Conservation (phyloP, 2,113 vertebrate species). For the Lycaon pictus region DNA sequence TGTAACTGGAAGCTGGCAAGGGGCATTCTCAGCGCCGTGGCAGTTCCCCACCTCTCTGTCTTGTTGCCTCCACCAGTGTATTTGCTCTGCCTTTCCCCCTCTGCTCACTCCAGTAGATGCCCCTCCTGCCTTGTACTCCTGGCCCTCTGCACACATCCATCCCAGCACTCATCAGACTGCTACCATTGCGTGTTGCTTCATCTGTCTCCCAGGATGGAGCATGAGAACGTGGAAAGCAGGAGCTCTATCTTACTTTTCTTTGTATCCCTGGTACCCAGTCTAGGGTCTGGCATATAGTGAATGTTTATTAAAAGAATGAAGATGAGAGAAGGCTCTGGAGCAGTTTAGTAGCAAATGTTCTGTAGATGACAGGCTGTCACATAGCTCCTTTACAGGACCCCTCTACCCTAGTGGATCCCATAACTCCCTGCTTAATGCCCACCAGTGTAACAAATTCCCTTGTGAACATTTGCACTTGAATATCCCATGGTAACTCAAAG, state of each 20-base stretch:
- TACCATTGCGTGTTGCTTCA: not conserved
- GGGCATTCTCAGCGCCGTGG: not conserved
- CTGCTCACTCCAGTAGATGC: not conserved
- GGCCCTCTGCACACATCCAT: not conserved
- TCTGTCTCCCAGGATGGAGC: not conserved
- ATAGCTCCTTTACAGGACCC: not conserved
- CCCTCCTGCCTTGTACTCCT: not conserved
- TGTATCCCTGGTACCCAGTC: not conserved
- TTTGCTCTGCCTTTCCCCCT: not conserved
- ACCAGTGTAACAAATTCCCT: not conserved
- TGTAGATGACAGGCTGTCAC: not conserved
- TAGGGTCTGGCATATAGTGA: not conserved
- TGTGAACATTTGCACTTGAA: conserved; percentile 18
- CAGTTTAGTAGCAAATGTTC: not conserved
- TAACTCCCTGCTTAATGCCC: not conserved
- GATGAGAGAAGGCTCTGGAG: not conserved
- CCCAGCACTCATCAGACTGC: not conserved
- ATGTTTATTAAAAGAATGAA: conserved; percentile 22
- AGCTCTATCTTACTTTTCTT: not conserved
- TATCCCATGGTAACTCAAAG: not conserved
- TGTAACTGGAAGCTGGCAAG: not conserved
- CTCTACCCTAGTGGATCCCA: not conserved
- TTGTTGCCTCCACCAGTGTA: not conserved
- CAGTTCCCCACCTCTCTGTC: not conserved
- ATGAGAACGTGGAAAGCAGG: not conserved